Evolutionary conservation across 2,113 vertebrate genomes (phyloP).

Genomic region (Tetraodon nigroviridis): DNA sequence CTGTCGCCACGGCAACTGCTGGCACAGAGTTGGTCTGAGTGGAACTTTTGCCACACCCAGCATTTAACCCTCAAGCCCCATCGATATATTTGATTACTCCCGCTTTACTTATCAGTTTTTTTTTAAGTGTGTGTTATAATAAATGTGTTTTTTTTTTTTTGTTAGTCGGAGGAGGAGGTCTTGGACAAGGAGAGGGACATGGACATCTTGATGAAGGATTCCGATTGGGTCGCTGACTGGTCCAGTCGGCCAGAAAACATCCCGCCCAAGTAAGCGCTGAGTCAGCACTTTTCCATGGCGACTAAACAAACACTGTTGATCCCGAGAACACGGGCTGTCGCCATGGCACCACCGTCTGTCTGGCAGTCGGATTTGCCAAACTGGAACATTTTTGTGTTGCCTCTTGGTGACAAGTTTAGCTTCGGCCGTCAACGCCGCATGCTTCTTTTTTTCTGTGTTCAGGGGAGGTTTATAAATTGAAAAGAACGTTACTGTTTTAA

Average conservation of each 20-base stretch:
- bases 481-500: too few relatives aligned
- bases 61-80: too few relatives aligned
- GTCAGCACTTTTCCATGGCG: constrained; percentile 31
- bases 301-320: constrained; percentile 14
- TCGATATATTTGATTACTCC: too few relatives aligned
- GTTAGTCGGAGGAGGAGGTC: constrained; percentile 87
- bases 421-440: too few relatives aligned
- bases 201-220: constrained; percentile 88
- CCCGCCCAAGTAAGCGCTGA: constrained; percentile 87
- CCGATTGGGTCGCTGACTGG: constrained; percentile 97
- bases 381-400: neutral
- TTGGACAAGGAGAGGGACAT: constrained; percentile 88
- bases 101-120: too few relatives aligned
- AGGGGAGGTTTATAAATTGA: too few relatives aligned
- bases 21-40: neutral
- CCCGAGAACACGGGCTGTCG: constrained; percentile 1
- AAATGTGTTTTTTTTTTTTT: constrained; percentile 12
- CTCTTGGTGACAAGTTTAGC: too few relatives aligned
- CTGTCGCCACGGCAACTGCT: constrained; percentile 43
- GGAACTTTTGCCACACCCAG: too few relatives aligned
- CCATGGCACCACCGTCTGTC: neutral
- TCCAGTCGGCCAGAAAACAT: constrained; percentile 97
- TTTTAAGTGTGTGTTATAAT: constrained; percentile 1
- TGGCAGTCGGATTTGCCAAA: neutral
- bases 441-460: too few relatives aligned